Evolutionary conservation across 1,140 invertebrate species (phyloP).

Genomic region (Plodia interpunctella): DNA sequence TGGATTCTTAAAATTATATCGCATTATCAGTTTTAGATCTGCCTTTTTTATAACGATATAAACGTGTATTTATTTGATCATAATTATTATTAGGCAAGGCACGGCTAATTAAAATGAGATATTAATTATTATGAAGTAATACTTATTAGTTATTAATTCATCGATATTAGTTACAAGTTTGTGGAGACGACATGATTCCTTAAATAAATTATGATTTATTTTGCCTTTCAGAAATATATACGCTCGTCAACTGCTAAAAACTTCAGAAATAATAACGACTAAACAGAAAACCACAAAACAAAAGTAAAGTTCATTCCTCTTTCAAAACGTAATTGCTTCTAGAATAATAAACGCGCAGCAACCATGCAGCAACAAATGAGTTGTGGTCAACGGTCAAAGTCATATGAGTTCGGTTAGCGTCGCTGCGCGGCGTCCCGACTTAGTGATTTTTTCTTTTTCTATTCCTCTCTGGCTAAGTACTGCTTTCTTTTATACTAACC

Average conservation of each 20-base stretch:
- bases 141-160: too few relatives aligned
- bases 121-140: too few relatives aligned
- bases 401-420: conserved; percentile 50
- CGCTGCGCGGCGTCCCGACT: conserved; percentile 42
- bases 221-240: too few relatives aligned
- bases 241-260: neutral
- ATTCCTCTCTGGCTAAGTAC: conserved; percentile 53
- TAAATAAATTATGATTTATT: too few relatives aligned
- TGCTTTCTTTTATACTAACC: conserved; percentile 60
- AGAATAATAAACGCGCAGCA: conserved; percentile 2
- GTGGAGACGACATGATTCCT: too few relatives aligned
- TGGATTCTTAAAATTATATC: neutral
- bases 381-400: conserved; percentile 59
- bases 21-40: neutral
- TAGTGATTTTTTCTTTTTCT: conserved; percentile 56
- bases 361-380: conserved; percentile 25
- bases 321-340: neutral
- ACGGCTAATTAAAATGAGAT: too few relatives aligned
- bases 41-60: too few relatives aligned
- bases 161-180: too few relatives aligned
- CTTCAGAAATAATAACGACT: neutral
- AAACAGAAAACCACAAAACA: neutral
- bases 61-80: too few relatives aligned
- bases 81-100: too few relatives aligned
- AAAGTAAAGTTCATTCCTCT: neutral